Conservation (phyloP, 2,888 invertebrate genomes). For the Xiphydria camelus region DNA sequence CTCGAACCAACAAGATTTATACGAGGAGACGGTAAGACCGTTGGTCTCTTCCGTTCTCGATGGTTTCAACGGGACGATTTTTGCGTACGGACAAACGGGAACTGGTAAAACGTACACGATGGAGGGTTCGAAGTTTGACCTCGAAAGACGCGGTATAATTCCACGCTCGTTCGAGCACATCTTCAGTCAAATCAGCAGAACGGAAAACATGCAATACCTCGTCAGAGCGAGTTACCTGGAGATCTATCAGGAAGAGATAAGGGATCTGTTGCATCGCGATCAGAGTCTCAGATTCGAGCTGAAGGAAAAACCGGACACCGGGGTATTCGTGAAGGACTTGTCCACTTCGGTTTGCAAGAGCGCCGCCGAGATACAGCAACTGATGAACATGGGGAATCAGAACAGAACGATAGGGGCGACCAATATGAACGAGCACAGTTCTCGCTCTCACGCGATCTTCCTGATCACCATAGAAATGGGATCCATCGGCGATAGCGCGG, state of each 20-base stretch:
- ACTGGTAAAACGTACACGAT: slow-evolving; percentile 84
- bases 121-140: slow-evolving; percentile 70
- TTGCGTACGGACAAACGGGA: slow-evolving; percentile 99
- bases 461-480: slow-evolving; percentile 97
- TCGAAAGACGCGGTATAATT: slow-evolving; percentile 84
- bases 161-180: slow-evolving; percentile 97
- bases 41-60: slow-evolving; percentile 93
- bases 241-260: slow-evolving; percentile 91
- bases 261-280: slow-evolving; percentile 71
- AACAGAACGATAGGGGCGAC: slow-evolving; percentile 95
- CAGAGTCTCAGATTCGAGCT: slow-evolving; percentile 72
- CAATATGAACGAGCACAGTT: slow-evolving; percentile 98
- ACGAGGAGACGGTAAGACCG: slow-evolving; percentile 94
- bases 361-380: slow-evolving; percentile 88
- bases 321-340: slow-evolving; percentile 94
- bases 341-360: slow-evolving; percentile 94
- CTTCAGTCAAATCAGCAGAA: slow-evolving; percentile 90
- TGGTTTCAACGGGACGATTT: slow-evolving; percentile 99
- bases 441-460: slow-evolving; percentile 97
- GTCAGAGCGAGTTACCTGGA: slow-evolving; percentile 97
- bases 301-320: slow-evolving; percentile 77
- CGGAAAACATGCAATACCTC: slow-evolving; percentile 91
- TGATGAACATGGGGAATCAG: slow-evolving; percentile 91
- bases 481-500: slow-evolving; percentile 65
- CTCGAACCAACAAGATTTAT: slow-evolving; percentile 89